Conservation (phyloP, 2,797 vertebrate genomes). For the Platyrinchus mystaceus region DNA sequence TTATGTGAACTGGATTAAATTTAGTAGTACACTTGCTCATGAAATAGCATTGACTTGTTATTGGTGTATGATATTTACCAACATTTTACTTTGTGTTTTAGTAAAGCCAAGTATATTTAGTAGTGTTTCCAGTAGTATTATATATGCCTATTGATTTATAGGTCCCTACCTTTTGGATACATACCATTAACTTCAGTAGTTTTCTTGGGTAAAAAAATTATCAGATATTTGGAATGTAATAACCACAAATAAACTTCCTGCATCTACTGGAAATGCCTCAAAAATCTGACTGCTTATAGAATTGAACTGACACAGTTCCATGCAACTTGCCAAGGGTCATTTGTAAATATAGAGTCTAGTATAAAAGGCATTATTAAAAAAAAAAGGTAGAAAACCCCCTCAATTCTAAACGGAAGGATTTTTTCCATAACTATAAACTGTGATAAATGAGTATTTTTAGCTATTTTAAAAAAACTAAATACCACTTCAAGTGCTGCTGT, state of each 20-base stretch:
- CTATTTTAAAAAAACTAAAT: neutral
- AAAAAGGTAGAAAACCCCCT: neutral
- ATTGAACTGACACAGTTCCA: neutral
- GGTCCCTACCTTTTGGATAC: neutral
- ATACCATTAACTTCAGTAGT: neutral
- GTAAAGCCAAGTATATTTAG: neutral
- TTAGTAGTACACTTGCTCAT: neutral
- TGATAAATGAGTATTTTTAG: neutral
- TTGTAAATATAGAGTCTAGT: neutral
- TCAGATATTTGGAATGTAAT: neutral
- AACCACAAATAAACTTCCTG: neutral
- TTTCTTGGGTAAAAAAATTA: neutral
- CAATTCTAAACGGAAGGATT: neutral
- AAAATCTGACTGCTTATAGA: neutral
- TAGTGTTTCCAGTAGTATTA: neutral
- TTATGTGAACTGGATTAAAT: neutral
- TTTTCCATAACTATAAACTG: neutral
- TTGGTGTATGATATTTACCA: neutral
- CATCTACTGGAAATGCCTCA: neutral
- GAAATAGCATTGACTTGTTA: neutral
- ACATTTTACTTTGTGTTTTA: neutral
- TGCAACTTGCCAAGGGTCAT: neutral
- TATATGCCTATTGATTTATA: neutral
- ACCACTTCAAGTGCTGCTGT: neutral
- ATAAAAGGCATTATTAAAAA: neutral